phyloP scores from a whole-genome alignment of 1,140 invertebrate species.

The Apis dorsata region DNA sequence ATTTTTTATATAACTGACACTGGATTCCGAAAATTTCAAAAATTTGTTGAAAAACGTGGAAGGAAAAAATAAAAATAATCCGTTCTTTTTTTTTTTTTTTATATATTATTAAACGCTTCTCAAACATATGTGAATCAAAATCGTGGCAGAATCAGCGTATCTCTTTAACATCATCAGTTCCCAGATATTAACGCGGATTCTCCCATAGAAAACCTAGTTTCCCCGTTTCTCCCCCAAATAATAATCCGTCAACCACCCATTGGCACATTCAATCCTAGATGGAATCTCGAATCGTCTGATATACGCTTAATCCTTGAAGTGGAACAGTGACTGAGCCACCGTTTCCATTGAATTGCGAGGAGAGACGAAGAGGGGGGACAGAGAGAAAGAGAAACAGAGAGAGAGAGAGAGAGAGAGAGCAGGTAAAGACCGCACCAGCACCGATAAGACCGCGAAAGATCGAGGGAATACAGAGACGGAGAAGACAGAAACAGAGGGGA shows the following conservation, averaged over 20 bases:
- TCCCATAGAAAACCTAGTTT: neutral
- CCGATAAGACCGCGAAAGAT: neutral
- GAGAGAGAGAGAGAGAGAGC: neutral
- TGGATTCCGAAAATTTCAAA: too few species aligned
- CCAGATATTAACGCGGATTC: neutral
- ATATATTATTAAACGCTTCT: too few species aligned
- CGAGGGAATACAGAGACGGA: neutral
- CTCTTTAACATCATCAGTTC: too few species aligned
- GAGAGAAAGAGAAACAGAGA: conserved; percentile 9
- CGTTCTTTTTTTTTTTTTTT: too few species aligned
- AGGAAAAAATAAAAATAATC: too few species aligned
- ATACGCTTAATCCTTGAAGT: conserved; percentile 66
- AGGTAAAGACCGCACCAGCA: neutral
- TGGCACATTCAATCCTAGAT: conserved; percentile 66
- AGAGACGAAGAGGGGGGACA: conserved; percentile 10
- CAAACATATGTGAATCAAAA: too few species aligned
- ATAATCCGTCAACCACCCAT: conserved; percentile 48
- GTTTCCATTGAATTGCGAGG: conserved; percentile 51
- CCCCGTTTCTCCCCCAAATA: neutral
- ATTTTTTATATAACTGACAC: too few species aligned
- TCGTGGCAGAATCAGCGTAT: neutral
- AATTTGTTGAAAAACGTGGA: too few species aligned
- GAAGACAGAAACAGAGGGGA: neutral
- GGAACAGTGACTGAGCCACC: conserved; percentile 65
- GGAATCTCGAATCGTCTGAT: conserved; percentile 66